These are phyloP conservation scores for Vimba vimba DNA, from an alignment of 2,113 vertebrate genomes.

Conservation along the genomic window DNA sequence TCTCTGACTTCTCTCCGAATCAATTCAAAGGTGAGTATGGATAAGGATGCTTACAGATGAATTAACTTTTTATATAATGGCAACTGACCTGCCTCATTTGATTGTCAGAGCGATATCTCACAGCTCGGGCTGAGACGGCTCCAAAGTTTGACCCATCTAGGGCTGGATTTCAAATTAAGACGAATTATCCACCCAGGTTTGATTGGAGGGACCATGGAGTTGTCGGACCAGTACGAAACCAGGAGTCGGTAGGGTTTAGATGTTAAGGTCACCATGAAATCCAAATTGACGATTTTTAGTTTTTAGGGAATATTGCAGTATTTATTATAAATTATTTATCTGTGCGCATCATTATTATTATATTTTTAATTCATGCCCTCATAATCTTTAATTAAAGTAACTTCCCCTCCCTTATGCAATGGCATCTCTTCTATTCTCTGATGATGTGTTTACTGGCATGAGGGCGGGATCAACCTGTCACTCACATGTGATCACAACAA, in stretches of 20 bases:
- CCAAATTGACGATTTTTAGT: too few species aligned
- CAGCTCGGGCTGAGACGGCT: conserved; percentile 69
- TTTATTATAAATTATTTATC: too few species aligned
- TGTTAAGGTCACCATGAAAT: background rate
- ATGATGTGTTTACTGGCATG: too few species aligned
- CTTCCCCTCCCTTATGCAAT: too few species aligned
- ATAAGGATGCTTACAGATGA: background rate
- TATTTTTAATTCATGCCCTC: too few species aligned
- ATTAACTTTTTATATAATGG: background rate
- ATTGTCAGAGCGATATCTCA: conserved; percentile 83
- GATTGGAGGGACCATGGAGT: conserved; percentile 89
- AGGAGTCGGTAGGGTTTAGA: conserved; percentile 78
- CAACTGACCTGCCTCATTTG: background rate
- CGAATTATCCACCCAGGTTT: conserved; percentile 80
- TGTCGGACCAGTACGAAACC: conserved; percentile 86
- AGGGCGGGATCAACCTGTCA: too few species aligned
- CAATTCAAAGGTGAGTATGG: conserved; percentile 84
- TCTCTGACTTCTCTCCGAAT: conserved; percentile 85
- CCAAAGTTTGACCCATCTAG: conserved; percentile 70
- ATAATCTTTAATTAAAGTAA: too few species aligned
- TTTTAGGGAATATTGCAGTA: too few species aligned
- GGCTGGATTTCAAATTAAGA: conserved; percentile 16
- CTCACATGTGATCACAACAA: too few species aligned
- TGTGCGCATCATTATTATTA: too few species aligned
- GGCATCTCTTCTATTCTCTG: too few species aligned